Percentiles rank a stretch among this genome's conserved stretches.
These are phyloP conservation scores for Phalacrocorax aristotelis DNA, from an alignment of 2,113 vertebrate species.

Conservation along the genomic window DNA sequence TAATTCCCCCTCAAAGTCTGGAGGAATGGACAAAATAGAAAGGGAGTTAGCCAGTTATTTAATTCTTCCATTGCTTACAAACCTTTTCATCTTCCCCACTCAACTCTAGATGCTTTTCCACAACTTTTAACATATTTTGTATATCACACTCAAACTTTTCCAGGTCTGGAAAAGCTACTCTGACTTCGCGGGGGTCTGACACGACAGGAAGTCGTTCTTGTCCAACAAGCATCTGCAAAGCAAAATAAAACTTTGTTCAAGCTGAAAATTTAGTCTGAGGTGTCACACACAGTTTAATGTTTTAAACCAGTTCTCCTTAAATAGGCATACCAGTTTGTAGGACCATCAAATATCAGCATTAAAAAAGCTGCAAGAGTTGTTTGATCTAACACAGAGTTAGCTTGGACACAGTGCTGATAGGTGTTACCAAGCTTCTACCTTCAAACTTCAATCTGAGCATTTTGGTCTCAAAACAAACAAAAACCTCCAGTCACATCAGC, in stretches of 20 bases:
- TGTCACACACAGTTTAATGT: neutral
- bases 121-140: conserved; percentile 75
- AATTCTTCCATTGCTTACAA: neutral
- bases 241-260: neutral
- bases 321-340: neutral
- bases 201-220: conserved; percentile 68
- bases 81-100: conserved; percentile 87
- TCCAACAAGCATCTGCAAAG: conserved; percentile 78
- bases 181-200: conserved; percentile 46
- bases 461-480: neutral
- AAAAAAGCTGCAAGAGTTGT: neutral
- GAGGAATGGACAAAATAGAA: neutral
- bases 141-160: conserved; percentile 82
- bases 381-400: neutral
- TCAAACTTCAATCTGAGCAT: neutral
- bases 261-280: neutral
- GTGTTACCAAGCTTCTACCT: neutral
- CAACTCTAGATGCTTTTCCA: conserved; percentile 79
- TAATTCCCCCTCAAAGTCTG: neutral
- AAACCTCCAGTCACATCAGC: neutral
- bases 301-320: neutral
- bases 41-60: neutral
- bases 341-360: neutral
- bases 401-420: neutral
- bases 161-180: conserved; percentile 59